phyloP scores from a whole-genome alignment of 1,140 invertebrate genomes.

The Drosophila nikananu region DNA sequence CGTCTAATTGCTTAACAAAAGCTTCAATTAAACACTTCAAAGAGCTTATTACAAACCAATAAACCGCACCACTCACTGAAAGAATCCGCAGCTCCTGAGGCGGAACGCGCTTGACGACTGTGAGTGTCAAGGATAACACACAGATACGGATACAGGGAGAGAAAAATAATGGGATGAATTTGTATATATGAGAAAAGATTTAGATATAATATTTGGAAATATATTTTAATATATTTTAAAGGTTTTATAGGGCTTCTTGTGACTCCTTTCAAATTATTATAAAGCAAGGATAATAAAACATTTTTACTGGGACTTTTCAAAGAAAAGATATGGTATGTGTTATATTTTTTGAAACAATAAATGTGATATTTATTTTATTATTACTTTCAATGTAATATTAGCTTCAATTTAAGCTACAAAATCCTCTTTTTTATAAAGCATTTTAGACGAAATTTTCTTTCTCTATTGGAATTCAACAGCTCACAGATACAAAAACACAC shows the following conservation, averaged over 20 bases:
- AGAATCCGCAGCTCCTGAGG: conserved; percentile 48
- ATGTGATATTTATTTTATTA: not conserved
- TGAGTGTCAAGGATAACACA: conserved; percentile 59
- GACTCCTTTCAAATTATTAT: too few relatives aligned
- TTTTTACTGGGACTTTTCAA: too few relatives aligned
- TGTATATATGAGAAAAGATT: not conserved
- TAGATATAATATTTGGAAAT: not conserved
- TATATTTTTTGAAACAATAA: too few relatives aligned
- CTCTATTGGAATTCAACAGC: conserved; percentile 1
- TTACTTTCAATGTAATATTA: too few relatives aligned
- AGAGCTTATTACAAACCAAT: conserved; percentile 84
- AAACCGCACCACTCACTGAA: conserved; percentile 71
- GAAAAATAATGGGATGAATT: not conserved
- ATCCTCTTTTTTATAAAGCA: not conserved
- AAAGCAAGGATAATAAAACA: too few relatives aligned
- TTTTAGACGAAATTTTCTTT: not conserved
- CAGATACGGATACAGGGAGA: conserved; percentile 29
- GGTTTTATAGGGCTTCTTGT: too few relatives aligned
- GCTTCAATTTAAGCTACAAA: not conserved
- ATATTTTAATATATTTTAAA: not conserved
- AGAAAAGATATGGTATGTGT: too few relatives aligned
- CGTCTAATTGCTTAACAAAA: conserved; percentile 83
- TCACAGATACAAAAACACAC: conserved; percentile 19
- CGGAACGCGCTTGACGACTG: conserved; percentile 41
- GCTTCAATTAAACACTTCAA: conserved; percentile 84